Base-by-base conservation (phyloP, 2,113 vertebrate species). In the Ceyx cyanopectus region DNA sequence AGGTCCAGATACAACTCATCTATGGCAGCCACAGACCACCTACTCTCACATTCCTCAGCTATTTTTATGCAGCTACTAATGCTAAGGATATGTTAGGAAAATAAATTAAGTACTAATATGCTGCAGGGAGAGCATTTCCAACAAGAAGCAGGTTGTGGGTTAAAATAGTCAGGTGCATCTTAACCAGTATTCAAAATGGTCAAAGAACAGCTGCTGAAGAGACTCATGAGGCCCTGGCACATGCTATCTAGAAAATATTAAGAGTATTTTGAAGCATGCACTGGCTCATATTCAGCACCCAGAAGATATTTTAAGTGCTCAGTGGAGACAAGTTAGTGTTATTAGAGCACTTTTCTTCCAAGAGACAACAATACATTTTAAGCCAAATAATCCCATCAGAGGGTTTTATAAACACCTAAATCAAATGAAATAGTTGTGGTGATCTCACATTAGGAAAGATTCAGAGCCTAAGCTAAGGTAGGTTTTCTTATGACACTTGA, bases 231-330 rank as follows among this genome's bases (percentile, higher is more conserved):
- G 65, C 34, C 68, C 58, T 66, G 43, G 43, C 82, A 65, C 16
- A 30, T 4, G 9, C 61, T 69, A 34, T n/a, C 84, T 60, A 91
- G 81, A 82, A 76, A 94, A 80, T 40, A 82, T 20, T 66, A 40
- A 41, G 81, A 43, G 84, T 43, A 70, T 74, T 92, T 66, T 51
- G 40, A 91, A 92, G 84, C 57, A 74, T 1, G 1, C 3, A 6
- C 14, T 82, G 85, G 63, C 81, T 92, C 58, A 30, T 32, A 43
- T 69, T 82, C 89, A 77, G 78, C 89, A 93, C 78, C 79, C 85
- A 85, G 67, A 60, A 91, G 63, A 63, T 94, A 91, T 95, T 95
- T 94, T 63, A 85, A 89, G 72, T n/a, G 32, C 40, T 67, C 78
- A 80, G 18, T 6, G 51, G 86, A 76, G 63, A 87, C 84, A 74